phyloP scores from a whole-genome alignment of 1,140 invertebrate species.

The Delia radicum region DNA sequence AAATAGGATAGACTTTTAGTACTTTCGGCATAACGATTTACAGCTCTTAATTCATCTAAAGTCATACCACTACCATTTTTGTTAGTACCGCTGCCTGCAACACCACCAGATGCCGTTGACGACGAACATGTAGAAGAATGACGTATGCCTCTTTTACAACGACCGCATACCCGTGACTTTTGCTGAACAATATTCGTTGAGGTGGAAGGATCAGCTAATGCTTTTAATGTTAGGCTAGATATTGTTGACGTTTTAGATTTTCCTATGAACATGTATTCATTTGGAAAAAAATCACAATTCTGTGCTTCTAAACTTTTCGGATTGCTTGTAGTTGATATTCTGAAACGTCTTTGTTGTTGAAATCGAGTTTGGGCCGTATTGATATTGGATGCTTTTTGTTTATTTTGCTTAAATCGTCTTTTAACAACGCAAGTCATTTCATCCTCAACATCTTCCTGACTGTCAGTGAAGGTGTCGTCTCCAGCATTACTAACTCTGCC shows the following conservation, averaged over 20 bases:
- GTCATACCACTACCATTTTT: slow-evolving; percentile 68
- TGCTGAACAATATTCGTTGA: not conserved
- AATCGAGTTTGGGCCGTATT: slow-evolving; percentile 28
- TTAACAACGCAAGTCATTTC: slow-evolving; percentile 43
- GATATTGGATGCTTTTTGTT: slow-evolving; percentile 40
- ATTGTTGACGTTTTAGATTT: slow-evolving; percentile 27
- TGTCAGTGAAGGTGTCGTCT: slow-evolving; percentile 34
- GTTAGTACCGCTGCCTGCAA: slow-evolving; percentile 48
- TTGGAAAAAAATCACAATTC: not conserved
- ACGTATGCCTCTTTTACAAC: slow-evolving; percentile 50
- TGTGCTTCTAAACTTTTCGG: not conserved
- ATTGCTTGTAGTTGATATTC: slow-evolving; percentile 21
- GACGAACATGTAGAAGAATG: slow-evolving; percentile 66
- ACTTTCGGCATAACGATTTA: slow-evolving; percentile 89
- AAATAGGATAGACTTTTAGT: slow-evolving; percentile 88
- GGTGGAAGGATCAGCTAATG: not conserved
- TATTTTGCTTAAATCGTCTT: slow-evolving; percentile 52
- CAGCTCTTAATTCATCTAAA: slow-evolving; percentile 77
- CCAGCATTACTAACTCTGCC: too few relatives aligned
- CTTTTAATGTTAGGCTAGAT: not conserved
- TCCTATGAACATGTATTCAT: not conserved
- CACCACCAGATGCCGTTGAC: slow-evolving; percentile 62
- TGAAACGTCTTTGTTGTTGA: slow-evolving; percentile 42
- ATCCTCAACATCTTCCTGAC: slow-evolving; percentile 46
- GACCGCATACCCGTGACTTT: slow-evolving; percentile 42